Evolutionary conservation across 1,140 invertebrate species (phyloP).

Genomic region (Bombus confusus): DNA sequence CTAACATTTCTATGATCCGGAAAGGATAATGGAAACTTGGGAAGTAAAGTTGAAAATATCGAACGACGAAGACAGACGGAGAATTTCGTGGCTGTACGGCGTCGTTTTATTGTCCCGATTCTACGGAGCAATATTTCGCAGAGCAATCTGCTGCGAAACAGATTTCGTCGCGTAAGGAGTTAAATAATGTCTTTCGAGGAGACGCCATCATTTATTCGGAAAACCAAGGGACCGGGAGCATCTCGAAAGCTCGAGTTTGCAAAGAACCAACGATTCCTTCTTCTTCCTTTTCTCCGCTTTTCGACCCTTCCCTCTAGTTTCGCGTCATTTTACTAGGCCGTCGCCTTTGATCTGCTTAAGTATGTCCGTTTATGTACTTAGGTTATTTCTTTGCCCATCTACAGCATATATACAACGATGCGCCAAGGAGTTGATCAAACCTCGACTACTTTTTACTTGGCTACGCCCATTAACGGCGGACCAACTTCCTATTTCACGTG

Average conservation of each 20-base stretch:
- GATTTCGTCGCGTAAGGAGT: conserved; percentile 4
- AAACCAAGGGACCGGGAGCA: not conserved
- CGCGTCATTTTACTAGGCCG: conserved; percentile 49
- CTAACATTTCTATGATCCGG: not conserved
- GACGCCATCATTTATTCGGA: not conserved
- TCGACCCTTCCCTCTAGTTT: not conserved
- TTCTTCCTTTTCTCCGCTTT: too few relatives aligned
- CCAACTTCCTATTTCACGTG: not conserved
- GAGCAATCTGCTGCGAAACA: not conserved
- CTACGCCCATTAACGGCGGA: not conserved
- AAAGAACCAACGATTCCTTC: conserved; percentile 47
- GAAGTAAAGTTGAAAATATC: not conserved
- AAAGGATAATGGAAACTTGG: not conserved
- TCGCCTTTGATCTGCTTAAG: conserved; percentile 53
- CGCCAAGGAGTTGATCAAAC: conserved; percentile 25
- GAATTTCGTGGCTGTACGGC: not conserved
- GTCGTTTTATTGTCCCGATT: not conserved
- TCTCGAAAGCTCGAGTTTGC: not conserved
- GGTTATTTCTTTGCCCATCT: conserved; percentile 17
- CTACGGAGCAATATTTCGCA: not conserved
- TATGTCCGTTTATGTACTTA: not conserved
- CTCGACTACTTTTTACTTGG: not conserved
- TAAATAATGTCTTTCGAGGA: conserved; percentile 5
- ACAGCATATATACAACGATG: not conserved
- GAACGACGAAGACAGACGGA: not conserved